phyloP scores from a whole-genome alignment of 2,113 vertebrate genomes.

The Sebastes fasciatus region DNA sequence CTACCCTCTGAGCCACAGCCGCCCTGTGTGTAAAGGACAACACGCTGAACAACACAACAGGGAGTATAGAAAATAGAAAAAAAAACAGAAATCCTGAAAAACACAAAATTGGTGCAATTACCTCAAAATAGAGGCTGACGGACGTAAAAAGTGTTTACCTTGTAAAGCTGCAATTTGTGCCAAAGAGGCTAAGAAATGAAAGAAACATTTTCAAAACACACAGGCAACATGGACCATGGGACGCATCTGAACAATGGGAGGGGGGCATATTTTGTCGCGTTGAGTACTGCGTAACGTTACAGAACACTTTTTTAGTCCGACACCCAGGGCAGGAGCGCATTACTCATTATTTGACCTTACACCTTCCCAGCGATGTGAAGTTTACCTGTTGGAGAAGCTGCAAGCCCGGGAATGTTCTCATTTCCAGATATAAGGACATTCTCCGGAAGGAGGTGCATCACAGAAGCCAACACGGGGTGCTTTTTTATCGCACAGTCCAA shows the following conservation, averaged over 20 bases:
- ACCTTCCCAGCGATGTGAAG: not conserved
- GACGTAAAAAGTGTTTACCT: not conserved
- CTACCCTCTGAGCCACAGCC: too few relatives aligned
- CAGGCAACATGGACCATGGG: not conserved
- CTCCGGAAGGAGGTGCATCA: conserved; percentile 90
- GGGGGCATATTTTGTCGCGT: too few relatives aligned
- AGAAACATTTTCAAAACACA: not conserved
- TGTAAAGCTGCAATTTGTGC: not conserved
- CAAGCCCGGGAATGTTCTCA: conserved; percentile 87
- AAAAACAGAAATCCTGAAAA: not conserved
- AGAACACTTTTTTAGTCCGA: too few relatives aligned
- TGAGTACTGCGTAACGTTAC: too few relatives aligned
- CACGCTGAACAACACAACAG: not conserved
- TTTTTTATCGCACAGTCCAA: conserved; percentile 85
- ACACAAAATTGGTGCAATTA: not conserved
- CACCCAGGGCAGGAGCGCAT: too few relatives aligned
- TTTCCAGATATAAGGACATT: conserved; percentile 88
- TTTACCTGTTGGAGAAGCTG: conserved; percentile 73
- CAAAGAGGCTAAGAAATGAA: not conserved
- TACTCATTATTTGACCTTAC: not conserved
- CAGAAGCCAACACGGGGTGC: conserved; percentile 80
- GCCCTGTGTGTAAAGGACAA: not conserved
- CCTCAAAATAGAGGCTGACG: not conserved
- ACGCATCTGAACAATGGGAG: too few relatives aligned
- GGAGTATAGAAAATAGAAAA: too few relatives aligned